Conservation (phyloP, 2,888 invertebrate genomes). For the Drosophila meridionalis region DNA sequence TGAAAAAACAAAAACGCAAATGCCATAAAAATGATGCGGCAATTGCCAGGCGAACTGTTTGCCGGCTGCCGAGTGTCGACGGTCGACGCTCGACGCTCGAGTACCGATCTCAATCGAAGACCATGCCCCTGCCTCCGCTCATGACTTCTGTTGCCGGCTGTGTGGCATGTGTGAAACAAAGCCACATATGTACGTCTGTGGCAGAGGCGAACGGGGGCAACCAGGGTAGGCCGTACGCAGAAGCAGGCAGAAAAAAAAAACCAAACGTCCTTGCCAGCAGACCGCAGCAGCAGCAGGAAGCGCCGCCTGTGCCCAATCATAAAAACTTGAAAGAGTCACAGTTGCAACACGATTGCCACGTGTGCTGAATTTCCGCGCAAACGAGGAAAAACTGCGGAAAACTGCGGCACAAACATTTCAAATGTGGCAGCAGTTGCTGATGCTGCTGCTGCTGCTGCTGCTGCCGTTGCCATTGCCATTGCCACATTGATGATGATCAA, state of each 20-base stretch:
- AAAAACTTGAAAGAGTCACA: slow-evolving; percentile 66
- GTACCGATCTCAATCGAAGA: slow-evolving; percentile 33
- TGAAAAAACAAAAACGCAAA: slow-evolving; percentile 8
- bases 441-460: not conserved
- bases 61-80: slow-evolving; percentile 49
- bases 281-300: slow-evolving; percentile 65
- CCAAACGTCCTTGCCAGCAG: slow-evolving; percentile 70
- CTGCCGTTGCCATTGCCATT: not conserved
- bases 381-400: slow-evolving; percentile 53
- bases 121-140: slow-evolving; percentile 12
- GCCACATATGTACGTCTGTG: slow-evolving; percentile 28
- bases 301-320: slow-evolving; percentile 63
- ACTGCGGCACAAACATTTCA: slow-evolving; percentile 46
- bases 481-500: slow-evolving; percentile 30
- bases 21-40: slow-evolving; percentile 74
- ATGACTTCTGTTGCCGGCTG: slow-evolving; percentile 64
- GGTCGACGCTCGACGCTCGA: slow-evolving; percentile 7
- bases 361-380: slow-evolving; percentile 77
- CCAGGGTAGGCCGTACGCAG: slow-evolving; percentile 41
- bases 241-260: slow-evolving; percentile 41
- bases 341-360: slow-evolving; percentile 52
- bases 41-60: slow-evolving; percentile 64
- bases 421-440: slow-evolving; percentile 29
- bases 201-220: slow-evolving; percentile 40
- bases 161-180: slow-evolving; percentile 71